These are phyloP conservation scores for Rhyacophila evoluta DNA, from an alignment of 2,888 invertebrate genomes.

Conservation along the genomic window DNA sequence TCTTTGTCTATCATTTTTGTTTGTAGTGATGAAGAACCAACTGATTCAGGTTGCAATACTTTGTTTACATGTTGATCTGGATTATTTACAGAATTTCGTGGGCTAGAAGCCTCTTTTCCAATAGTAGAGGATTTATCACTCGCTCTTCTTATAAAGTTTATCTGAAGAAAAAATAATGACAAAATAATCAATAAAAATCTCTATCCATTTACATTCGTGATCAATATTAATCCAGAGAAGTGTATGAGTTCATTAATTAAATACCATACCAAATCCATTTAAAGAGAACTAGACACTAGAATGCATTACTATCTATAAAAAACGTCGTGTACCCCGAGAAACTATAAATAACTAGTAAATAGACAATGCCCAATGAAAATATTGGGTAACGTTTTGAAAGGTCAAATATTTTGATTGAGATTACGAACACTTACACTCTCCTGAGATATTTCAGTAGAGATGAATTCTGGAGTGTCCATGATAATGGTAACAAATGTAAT, in stretches of 20 bases:
- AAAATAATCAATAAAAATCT: background rate
- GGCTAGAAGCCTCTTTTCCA: background rate
- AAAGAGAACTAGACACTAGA: background rate
- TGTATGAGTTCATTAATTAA: background rate
- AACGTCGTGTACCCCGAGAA: slow-evolving; percentile 42
- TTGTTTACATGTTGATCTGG: background rate
- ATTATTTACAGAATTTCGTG: background rate
- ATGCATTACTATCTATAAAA: slow-evolving; percentile 32
- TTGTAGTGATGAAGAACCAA: background rate
- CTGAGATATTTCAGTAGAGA: background rate
- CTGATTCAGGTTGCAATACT: background rate
- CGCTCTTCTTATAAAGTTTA: background rate
- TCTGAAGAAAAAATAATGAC: background rate
- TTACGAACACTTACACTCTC: background rate
- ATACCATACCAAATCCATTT: slow-evolving; percentile 20
- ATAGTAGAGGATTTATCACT: background rate
- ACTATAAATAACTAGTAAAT: slow-evolving; percentile 54
- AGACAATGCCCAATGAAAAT: slow-evolving; percentile 32
- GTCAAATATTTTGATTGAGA: slow-evolving; percentile 34
- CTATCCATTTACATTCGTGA: too few relatives aligned
- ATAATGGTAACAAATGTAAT: background rate
- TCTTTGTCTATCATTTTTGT: background rate
- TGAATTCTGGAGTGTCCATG: background rate
- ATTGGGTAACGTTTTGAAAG: slow-evolving; percentile 48
- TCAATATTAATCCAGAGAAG: background rate